phyloP scores from a whole-genome alignment of 2,888 invertebrate genomes.

The Pachliopta kotzebuea region DNA sequence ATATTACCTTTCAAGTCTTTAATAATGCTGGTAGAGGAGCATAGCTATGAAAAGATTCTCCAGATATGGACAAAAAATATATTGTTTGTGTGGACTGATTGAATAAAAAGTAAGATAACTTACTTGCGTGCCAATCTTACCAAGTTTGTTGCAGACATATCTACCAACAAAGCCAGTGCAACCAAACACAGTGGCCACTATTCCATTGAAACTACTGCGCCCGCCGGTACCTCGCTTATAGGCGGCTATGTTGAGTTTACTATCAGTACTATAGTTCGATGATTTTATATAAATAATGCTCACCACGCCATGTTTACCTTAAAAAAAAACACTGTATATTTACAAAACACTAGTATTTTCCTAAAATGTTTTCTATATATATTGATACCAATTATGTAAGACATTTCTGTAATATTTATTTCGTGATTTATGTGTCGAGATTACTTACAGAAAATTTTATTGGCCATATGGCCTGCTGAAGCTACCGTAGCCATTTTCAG shows the following conservation, averaged over 20 bases:
- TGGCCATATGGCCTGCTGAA: slow-evolving; percentile 58
- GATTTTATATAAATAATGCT: slow-evolving; percentile 71
- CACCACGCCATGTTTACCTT: slow-evolving; percentile 63
- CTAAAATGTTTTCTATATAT: slow-evolving; percentile 1
- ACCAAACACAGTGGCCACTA: slow-evolving; percentile 99
- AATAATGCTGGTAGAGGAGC: too few relatives aligned
- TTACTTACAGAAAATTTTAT: slow-evolving; percentile 65
- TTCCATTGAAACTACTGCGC: slow-evolving; percentile 96
- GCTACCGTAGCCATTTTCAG: slow-evolving; percentile 70
- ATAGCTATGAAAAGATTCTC: too few relatives aligned
- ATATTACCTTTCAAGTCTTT: too few relatives aligned
- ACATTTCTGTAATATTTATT: slow-evolving; percentile 35
- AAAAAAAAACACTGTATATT: slow-evolving; percentile 8
- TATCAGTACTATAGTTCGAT: slow-evolving; percentile 78
- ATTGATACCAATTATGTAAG: slow-evolving; percentile 62
- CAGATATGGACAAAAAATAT: neutral
- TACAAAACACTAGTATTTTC: neutral
- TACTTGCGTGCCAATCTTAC: slow-evolving; percentile 92
- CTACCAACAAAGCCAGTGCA: slow-evolving; percentile 93
- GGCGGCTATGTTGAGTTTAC: slow-evolving; percentile 81
- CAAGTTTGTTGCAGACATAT: slow-evolving; percentile 93
- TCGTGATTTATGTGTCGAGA: slow-evolving; percentile 6
- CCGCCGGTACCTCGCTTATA: slow-evolving; percentile 94
- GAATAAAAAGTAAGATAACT: slow-evolving; percentile 19
- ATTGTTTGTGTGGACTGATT: neutral